phyloP scores from a whole-genome alignment of 92 coral and sea anemone species.

The Pocillopora grandis region DNA sequence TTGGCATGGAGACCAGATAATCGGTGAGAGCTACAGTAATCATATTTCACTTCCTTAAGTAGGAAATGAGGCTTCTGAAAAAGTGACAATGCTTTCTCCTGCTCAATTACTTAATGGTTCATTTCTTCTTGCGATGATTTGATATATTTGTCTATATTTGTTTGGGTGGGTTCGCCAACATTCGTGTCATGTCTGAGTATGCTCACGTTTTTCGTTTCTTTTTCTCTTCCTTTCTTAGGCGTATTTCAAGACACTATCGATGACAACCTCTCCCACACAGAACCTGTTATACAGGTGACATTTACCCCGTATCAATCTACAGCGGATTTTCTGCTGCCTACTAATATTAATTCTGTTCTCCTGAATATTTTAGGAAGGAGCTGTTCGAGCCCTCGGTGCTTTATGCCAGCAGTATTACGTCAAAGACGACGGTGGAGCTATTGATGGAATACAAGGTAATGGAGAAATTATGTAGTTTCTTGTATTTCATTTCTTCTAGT shows the following conservation, averaged over 20 bases:
- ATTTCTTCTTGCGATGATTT: background rate
- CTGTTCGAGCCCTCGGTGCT: constrained; percentile 84
- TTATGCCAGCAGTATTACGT: constrained; percentile 73
- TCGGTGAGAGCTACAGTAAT: constrained; percentile 50
- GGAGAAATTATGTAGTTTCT: background rate
- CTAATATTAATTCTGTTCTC: background rate
- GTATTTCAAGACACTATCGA: constrained; percentile 78
- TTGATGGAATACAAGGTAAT: constrained; percentile 76
- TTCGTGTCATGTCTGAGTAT: background rate
- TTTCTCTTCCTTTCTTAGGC: constrained; percentile 43
- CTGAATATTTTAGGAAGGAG: constrained; percentile 61
- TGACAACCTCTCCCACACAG: constrained; percentile 81
- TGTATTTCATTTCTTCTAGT: background rate
- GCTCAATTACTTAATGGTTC: background rate
- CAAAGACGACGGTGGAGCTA: constrained; percentile 59
- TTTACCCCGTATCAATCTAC: background rate
- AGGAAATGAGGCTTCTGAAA: background rate
- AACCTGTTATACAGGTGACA: constrained; percentile 84
- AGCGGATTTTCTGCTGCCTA: background rate
- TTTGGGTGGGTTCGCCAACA: background rate
- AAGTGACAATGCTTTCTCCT: background rate
- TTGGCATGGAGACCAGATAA: constrained; percentile 75
- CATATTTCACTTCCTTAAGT: background rate
- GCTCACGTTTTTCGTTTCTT: background rate
- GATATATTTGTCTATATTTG: no score